Evolutionary conservation across 2,797 vertebrate genomes (phyloP), one percentile per base, ranked within the genome.

Genomic region (Salarias fasciatus): DNA sequence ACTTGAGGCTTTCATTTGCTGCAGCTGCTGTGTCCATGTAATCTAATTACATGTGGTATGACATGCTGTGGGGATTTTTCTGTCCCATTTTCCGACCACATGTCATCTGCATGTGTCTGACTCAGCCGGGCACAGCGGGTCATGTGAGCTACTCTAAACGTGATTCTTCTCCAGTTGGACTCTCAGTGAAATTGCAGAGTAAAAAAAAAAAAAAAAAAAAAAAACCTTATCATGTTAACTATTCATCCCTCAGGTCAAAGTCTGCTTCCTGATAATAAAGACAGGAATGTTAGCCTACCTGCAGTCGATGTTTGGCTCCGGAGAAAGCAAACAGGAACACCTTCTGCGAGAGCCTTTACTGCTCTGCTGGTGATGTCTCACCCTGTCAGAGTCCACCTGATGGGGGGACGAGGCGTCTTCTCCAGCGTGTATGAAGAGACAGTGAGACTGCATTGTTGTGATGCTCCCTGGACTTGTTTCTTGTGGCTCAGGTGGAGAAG

Each of bases 401-500:
- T 43, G 11, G 41, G 30, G 11, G 0, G n/a, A n/a, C n/a, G n/a
- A n/a, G n/a, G n/a, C 4, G 1, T 31, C 9, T 5, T 8, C n/a
- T n/a, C n/a, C n/a, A n/a, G n/a, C n/a, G n/a, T n/a, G n/a, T n/a
- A n/a, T n/a, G n/a, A n/a, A n/a, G n/a, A n/a, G n/a, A n/a, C n/a
- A n/a, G n/a, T n/a, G n/a, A n/a, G n/a, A n/a, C n/a, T n/a, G n/a
- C n/a, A n/a, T n/a, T n/a, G n/a, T n/a, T n/a, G n/a, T n/a, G n/a
- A n/a, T n/a, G n/a, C n/a, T n/a, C n/a, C 4, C 30, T 31, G 15
- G 14, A 2, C 1, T 5, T 45, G 10, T 33, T 30, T 3, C 37
- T n/a, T 38, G 8, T 58, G 47, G 7, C 65, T 15, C 74, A 97
- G 95, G 89, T 86, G 63, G 95, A 96, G 83, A 95, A 94, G 75